Evolutionary conservation across 2,888 invertebrate species (phyloP).

Genomic region (Lamproptera curius): DNA sequence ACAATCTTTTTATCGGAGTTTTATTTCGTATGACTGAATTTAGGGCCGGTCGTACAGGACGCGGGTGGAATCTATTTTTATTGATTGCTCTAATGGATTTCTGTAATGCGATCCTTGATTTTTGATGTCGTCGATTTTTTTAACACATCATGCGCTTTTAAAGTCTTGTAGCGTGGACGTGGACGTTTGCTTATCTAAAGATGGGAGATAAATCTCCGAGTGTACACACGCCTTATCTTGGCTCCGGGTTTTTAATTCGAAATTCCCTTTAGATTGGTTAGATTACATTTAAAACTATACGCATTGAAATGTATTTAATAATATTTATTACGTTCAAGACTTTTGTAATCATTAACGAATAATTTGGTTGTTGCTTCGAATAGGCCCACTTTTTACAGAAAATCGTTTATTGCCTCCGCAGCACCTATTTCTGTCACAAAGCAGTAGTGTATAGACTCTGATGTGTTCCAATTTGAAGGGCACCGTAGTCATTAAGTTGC

Average conservation of each 20-base stretch:
- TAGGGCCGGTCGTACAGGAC: slow-evolving; percentile 37
- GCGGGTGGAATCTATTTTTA: slow-evolving; percentile 65
- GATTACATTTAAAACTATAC: not conserved
- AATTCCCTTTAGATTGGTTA: not conserved
- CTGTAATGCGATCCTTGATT: slow-evolving; percentile 71
- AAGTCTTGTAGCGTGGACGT: slow-evolving; percentile 48
- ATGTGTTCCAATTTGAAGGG: too few relatives aligned
- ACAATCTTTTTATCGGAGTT: slow-evolving; percentile 34
- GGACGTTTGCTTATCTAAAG: slow-evolving; percentile 41
- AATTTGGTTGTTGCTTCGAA: not conserved
- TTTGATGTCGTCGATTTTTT: slow-evolving; percentile 53
- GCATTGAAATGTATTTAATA: too few relatives aligned
- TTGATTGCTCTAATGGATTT: slow-evolving; percentile 71
- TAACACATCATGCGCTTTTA: slow-evolving; percentile 45
- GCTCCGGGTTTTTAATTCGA: slow-evolving; percentile 15
- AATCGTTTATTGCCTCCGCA: too few relatives aligned
- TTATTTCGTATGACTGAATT: slow-evolving; percentile 64
- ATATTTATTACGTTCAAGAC: too few relatives aligned
- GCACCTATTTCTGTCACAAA: too few relatives aligned
- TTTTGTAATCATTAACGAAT: not conserved
- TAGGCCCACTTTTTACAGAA: not conserved
- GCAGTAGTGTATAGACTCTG: too few relatives aligned
- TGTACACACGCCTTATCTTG: slow-evolving; percentile 24
- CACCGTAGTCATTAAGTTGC: too few relatives aligned
- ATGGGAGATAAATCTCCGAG: slow-evolving; percentile 41